Percentiles rank a stretch among this genome's conserved stretches.
phyloP scores from a whole-genome alignment of 2,113 vertebrate species.

The Uria lomvia region DNA sequence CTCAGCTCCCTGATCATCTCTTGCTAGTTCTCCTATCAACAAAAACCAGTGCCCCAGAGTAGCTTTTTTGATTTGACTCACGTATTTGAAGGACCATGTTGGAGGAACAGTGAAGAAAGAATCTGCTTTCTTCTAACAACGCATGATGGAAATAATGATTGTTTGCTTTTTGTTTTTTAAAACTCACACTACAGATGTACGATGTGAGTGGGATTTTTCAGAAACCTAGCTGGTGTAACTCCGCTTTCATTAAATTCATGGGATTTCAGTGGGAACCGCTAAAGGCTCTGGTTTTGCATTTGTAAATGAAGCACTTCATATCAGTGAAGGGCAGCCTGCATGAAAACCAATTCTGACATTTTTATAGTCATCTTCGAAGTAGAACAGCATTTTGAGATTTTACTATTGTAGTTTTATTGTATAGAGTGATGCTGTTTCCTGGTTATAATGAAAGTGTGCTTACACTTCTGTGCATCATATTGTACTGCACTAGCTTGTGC shows the following conservation, averaged over 20 bases:
- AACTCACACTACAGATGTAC: not conserved
- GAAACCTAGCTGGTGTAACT: not conserved
- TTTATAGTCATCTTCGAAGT: not conserved
- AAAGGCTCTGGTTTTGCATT: not conserved
- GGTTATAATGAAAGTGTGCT: not conserved
- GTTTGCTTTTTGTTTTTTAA: not conserved
- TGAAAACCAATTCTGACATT: not conserved
- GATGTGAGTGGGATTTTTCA: not conserved
- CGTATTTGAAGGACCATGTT: fast-evolving
- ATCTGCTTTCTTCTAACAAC: not conserved
- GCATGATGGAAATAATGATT: fast-evolving
- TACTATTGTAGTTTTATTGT: not conserved
- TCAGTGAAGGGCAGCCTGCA: not conserved
- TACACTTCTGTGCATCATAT: not conserved
- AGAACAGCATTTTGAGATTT: not conserved
- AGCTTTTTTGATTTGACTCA: not conserved
- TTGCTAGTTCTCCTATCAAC: not conserved
- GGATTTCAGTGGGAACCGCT: not conserved
- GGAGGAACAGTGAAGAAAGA: not conserved
- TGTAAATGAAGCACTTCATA: not conserved
- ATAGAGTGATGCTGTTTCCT: not conserved
- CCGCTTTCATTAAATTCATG: not conserved
- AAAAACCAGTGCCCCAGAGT: not conserved
- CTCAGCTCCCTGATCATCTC: not conserved
- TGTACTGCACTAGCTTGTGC: not conserved